Percentiles rank a stretch among this genome's conserved stretches.
phyloP scores from a whole-genome alignment of 2,888 invertebrate genomes.

The Rotaria sp. region DNA sequence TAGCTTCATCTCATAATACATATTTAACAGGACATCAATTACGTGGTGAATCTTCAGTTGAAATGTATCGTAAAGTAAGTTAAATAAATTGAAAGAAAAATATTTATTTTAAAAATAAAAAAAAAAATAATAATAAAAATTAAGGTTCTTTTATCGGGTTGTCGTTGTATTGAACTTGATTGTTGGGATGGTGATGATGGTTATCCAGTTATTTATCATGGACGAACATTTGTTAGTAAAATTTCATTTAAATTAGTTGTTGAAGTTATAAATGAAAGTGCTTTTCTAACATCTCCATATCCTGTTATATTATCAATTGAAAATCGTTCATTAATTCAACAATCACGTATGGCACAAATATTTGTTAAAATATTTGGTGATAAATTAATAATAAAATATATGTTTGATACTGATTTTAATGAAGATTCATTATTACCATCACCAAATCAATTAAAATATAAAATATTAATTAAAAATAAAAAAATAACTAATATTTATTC shows the following conservation, averaged over 20 bases:
- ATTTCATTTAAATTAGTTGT: constrained; percentile 80
- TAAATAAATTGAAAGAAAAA: too few species aligned
- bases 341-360: constrained; percentile 85
- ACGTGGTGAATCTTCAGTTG: constrained; percentile 86
- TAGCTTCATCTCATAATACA: constrained; percentile 91
- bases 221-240: constrained; percentile 89
- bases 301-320: constrained; percentile 87
- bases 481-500: constrained; percentile 46
- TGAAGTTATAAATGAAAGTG: constrained; percentile 82
- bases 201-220: constrained; percentile 85
- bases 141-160: constrained; percentile 77
- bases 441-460: constrained; percentile 75
- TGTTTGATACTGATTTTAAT: constrained; percentile 78
- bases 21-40: constrained; percentile 89
- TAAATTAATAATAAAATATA: constrained; percentile 74
- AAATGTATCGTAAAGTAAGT: constrained; percentile 79
- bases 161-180: constrained; percentile 86
- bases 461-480: constrained; percentile 85
- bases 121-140: too few species aligned
- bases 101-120: too few species aligned
- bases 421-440: constrained; percentile 80
- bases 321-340: constrained; percentile 86
- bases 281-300: constrained; percentile 81
- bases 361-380: constrained; percentile 75
- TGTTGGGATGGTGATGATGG: constrained; percentile 96